phyloP scores from a whole-genome alignment of 2,113 vertebrate species.

The Agelaius phoeniceus region DNA sequence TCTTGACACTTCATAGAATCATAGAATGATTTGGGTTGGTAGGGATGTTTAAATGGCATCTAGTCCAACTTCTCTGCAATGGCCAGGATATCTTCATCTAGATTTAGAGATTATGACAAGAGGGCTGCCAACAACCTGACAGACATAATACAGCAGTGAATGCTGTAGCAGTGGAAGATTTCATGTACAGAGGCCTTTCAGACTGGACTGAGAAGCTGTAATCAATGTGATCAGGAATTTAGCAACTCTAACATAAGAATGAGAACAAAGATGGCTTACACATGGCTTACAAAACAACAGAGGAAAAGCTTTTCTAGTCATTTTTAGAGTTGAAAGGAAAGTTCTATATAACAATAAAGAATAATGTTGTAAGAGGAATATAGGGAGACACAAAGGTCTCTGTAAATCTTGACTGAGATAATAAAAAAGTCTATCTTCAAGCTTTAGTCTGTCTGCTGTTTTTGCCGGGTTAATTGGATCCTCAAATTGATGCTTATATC shows the following conservation, averaged over 20 bases:
- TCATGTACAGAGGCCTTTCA: neutral
- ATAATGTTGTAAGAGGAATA: neutral
- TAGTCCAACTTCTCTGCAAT: too few relatives aligned
- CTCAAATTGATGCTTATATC: neutral
- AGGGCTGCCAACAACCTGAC: neutral
- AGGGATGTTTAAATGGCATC: neutral
- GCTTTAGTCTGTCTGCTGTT: neutral
- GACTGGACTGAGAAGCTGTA: neutral
- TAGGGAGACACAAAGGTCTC: neutral
- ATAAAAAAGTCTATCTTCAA: neutral
- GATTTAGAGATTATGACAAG: neutral
- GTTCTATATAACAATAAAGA: neutral
- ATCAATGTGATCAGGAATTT: neutral
- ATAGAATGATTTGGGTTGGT: neutral
- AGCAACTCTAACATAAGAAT: neutral
- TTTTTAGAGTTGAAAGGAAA: neutral
- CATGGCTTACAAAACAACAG: neutral
- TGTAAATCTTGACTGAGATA: neutral
- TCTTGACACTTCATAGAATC: neutral
- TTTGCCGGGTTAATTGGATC: neutral
- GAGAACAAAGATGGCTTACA: neutral
- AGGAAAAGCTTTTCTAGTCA: neutral
- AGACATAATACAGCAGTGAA: neutral
- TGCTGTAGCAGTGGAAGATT: neutral
- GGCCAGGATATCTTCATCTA: neutral